A percentile compares a stretch with the other conserved stretches of the same genome.
These are phyloP conservation scores for Hylyphantes graminicola DNA, from an alignment of 1,140 invertebrate genomes.

Conservation along the genomic window DNA sequence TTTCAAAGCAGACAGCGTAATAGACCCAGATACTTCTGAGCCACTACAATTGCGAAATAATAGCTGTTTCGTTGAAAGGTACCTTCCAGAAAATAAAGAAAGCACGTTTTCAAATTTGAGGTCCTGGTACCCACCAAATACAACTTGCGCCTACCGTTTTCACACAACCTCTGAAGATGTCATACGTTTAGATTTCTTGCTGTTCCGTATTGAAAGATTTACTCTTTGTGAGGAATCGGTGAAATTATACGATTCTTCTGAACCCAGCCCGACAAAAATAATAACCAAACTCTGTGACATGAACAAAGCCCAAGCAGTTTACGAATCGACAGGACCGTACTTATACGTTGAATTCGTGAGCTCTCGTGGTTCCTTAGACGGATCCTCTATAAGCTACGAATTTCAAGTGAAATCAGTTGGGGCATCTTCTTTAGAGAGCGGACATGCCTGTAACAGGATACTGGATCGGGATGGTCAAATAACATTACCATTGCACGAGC, in stretches of 20 bases:
- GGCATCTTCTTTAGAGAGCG: constrained; percentile 48
- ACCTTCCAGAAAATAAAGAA: constrained; percentile 58
- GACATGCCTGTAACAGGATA: constrained; percentile 45
- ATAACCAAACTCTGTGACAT: constrained; percentile 63
- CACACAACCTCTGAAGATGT: constrained; percentile 58
- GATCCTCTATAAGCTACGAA: constrained; percentile 62
- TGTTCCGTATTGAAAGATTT: constrained; percentile 62
- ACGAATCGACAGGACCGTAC: constrained; percentile 58
- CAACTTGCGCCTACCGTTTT: constrained; percentile 63
- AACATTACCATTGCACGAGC: constrained; percentile 41
- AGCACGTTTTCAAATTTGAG: constrained; percentile 59
- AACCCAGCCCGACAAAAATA: constrained; percentile 61
- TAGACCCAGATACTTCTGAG: constrained; percentile 49
- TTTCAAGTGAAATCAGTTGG: constrained; percentile 63
- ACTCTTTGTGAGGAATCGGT: constrained; percentile 63
- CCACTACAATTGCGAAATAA: constrained; percentile 59
- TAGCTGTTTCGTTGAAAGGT: constrained; percentile 61
- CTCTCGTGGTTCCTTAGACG: constrained; percentile 62
- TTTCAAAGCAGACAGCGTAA: constrained; percentile 62
- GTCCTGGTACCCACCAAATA: constrained; percentile 64
- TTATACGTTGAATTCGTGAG: constrained; percentile 62
- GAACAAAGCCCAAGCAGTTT: constrained; percentile 61
- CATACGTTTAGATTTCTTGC: constrained; percentile 62
- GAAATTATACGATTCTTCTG: constrained; percentile 61
- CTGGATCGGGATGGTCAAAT: constrained; percentile 42